Base-by-base conservation (phyloP, 1,140 invertebrate genomes). In the Lepidurus apus region DNA sequence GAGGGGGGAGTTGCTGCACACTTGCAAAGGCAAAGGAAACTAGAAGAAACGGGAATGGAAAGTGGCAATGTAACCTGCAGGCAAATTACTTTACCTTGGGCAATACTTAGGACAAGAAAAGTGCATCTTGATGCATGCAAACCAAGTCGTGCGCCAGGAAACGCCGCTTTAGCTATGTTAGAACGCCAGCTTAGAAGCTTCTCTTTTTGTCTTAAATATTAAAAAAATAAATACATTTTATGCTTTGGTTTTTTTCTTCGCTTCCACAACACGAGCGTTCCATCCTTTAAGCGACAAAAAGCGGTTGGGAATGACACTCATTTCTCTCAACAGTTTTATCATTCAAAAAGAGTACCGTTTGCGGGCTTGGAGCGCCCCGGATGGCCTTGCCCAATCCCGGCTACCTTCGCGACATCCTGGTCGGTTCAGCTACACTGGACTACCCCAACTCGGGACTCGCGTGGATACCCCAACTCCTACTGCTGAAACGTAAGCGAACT, bases 351-450 rank as follows among this genome's bases (percentile, higher is more conserved):
- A 65, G 13, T 65, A 65, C 53, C 53, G 53, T 65, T 65, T 34
- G 34, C 34, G 34, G 0, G 34, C 34, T 34, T 34, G 34, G 34
- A 4, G 34, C 34, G 34, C 34, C 4, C 34, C 34, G 34, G 53
- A 21, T 65, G 53, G 53, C 53, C 53, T 65, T 65, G 53, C 53
- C 53, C 17, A 65, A n/a, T 21, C 9, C 53, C 21, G 6, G 4
- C 53, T 65, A 65, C 53, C 53, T 65, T 65, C 53, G 53, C 53
- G 53, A 65, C 53, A 65, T 65, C 53, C 53, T 65, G 53, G 53
- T 65, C 21, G 21, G 34, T 3, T 34, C 34, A 3, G 34, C 34
- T 34, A 34, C 34, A 34, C 34, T 34, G 9, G 53, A 17, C 3
- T 13, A n/a, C 13, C 53, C 53, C 17, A 21, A 65, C 53, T 65